A percentile compares a stretch with the other conserved stretches of the same genome.
Conservation (phyloP, 2,113 vertebrate genomes). For the Pluvianellus socialis region DNA sequence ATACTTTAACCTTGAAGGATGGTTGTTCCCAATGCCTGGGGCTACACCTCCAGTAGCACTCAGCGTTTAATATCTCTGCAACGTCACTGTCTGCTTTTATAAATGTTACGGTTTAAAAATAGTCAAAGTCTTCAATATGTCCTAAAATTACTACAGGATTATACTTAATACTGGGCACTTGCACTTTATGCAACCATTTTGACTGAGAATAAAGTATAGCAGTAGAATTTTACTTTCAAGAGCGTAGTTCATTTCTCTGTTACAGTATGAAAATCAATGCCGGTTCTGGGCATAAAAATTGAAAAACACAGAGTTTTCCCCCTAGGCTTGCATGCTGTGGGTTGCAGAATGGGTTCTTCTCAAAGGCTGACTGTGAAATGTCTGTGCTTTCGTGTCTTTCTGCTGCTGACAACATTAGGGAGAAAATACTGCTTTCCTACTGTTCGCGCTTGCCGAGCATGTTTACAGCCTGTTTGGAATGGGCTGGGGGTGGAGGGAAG, state of each 20-base stretch:
- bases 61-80: background rate
- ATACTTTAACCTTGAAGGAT: background rate
- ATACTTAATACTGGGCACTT: background rate
- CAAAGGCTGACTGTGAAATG: background rate
- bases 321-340: background rate
- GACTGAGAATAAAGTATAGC: background rate
- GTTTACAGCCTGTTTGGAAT: background rate
- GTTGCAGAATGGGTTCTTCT: background rate
- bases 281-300: background rate
- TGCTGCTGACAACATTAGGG: background rate
- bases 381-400: accelerated
- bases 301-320: background rate
- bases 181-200: background rate
- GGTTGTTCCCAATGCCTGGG: accelerated
- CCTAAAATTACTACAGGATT: background rate
- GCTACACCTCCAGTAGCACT: background rate
- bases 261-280: background rate
- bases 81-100: background rate
- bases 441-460: accelerated
- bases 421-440: background rate
- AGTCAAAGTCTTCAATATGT: background rate
- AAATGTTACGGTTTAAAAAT: background rate
- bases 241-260: background rate
- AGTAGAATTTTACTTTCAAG: background rate
- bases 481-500: background rate